A percentile compares a stretch with the other conserved stretches of the same genome.
phyloP scores from a whole-genome alignment of 2,113 vertebrate genomes.

The Bufo gargarizans region DNA sequence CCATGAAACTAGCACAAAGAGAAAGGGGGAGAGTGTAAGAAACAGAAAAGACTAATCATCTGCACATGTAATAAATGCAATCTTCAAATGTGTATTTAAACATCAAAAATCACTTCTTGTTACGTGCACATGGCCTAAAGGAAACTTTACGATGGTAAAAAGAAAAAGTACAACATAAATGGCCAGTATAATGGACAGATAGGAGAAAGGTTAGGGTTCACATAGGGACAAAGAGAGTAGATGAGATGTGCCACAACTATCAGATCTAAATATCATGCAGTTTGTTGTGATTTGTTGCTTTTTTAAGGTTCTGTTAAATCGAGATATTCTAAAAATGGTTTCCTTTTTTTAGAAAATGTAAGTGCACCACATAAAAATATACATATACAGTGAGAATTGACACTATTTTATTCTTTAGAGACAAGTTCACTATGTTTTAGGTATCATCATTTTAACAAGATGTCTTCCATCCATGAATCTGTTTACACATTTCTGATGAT shows the following conservation, averaged over 20 bases:
- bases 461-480: no score
- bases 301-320: no score
- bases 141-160: background rate
- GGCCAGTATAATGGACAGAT: background rate
- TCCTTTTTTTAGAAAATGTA: no score
- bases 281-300: no score
- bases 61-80: background rate
- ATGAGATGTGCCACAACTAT: background rate
- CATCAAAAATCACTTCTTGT: background rate
- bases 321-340: no score
- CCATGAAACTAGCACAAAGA: conserved; percentile 59
- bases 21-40: conserved; percentile 47
- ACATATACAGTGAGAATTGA: no score
- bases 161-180: background rate
- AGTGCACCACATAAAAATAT: no score
- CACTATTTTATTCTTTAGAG: no score
- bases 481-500: no score
- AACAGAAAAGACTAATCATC: conserved; percentile 21
- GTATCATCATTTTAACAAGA: no score
- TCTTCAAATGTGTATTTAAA: background rate
- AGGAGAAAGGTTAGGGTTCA: background rate
- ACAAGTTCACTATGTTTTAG: no score
- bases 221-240: background rate
- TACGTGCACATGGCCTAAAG: background rate
- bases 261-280: no score